Base-by-base conservation (phyloP, 2,113 vertebrate genomes). In the Gavialis gangeticus region DNA sequence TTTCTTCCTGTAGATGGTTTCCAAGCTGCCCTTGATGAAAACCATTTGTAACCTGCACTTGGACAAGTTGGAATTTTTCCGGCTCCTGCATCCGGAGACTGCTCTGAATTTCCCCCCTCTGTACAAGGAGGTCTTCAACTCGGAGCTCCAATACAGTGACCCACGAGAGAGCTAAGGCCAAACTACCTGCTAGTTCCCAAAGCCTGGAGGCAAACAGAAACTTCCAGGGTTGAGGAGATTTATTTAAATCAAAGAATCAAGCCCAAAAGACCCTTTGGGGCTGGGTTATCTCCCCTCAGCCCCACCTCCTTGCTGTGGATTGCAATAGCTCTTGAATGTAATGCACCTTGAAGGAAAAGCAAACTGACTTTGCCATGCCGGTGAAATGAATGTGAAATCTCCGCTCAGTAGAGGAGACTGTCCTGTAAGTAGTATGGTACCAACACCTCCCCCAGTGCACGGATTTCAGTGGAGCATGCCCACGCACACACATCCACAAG, bases 61-160 rank as follows among this genome's bases (percentile, higher is more conserved):
- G 78, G 99, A 99, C 96, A 99, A 99, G 96, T 97, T 99, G 97
- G 98, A 99, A 92, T 99, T 99, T 97, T 99, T 99, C 97, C 98
- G 98, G 4, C 98, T 99, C 82, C 96, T 99, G 83, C 99, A 99
- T 94, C 99, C 98, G 0, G 98, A 99, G 92, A 99, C 98, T 0
- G 98, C 98, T 10, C 98, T 98, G 90, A 98, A 97, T 86, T 99
- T 99, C 83, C 99, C 99, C 1, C 98, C 99, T 5, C 98, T 99
- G 82, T 99, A 99, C 37, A 98, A 98, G 79, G 99, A 99, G 89
- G 99, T 99, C 17, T 99, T 99, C 95, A 98, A 98, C 93, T 99
- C 98, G 4, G 99, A 99, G 94, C 97, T 99, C 28, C 97, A 98
- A 95, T 99, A 98, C 97, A 98, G 98, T 10, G 98, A 98, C 97